A percentile compares a stretch with the other conserved stretches of the same genome.
Evolutionary conservation across 2,888 invertebrate genomes (phyloP).

Genomic region (Trisateles emortualis): DNA sequence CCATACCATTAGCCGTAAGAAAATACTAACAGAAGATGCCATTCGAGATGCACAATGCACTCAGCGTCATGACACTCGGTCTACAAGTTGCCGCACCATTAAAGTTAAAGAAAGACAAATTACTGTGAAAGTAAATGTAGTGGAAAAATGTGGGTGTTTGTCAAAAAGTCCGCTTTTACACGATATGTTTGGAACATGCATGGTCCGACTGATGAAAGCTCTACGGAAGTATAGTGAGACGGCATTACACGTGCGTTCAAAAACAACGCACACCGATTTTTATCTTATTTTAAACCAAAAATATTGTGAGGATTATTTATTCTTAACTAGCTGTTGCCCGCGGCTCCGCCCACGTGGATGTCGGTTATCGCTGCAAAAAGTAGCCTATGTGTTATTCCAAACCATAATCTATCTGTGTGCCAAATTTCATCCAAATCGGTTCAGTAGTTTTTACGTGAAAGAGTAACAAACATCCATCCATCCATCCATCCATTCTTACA

Average conservation of each 20-base stretch:
- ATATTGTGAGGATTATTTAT: too few species aligned
- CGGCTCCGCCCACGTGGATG: too few species aligned
- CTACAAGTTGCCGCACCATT: conserved; percentile 17
- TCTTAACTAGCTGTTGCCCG: too few species aligned
- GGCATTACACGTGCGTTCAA: conserved; percentile 34
- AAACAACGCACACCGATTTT: conserved; percentile 12
- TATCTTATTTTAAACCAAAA: too few species aligned
- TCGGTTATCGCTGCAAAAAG: too few species aligned
- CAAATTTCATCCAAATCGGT: too few species aligned
- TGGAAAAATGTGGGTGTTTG: conserved; percentile 29
- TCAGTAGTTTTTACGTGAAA: too few species aligned
- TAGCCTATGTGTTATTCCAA: too few species aligned
- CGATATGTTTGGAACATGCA: conserved; percentile 31
- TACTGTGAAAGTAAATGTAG: conserved; percentile 17
- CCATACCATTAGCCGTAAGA: not conserved
- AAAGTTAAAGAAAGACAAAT: conserved; percentile 35
- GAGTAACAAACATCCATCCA: too few species aligned
- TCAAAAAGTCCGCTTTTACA: conserved; percentile 30
- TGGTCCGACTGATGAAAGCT: conserved; percentile 35
- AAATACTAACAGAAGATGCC: not conserved
- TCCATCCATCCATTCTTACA: too few species aligned
- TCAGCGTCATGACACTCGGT: not conserved
- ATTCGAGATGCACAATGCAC: not conserved
- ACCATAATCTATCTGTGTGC: too few species aligned
- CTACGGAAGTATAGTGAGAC: conserved; percentile 34